Evolutionary conservation across 2,113 vertebrate species (phyloP).

Genomic region (Bufo gargarizans): DNA sequence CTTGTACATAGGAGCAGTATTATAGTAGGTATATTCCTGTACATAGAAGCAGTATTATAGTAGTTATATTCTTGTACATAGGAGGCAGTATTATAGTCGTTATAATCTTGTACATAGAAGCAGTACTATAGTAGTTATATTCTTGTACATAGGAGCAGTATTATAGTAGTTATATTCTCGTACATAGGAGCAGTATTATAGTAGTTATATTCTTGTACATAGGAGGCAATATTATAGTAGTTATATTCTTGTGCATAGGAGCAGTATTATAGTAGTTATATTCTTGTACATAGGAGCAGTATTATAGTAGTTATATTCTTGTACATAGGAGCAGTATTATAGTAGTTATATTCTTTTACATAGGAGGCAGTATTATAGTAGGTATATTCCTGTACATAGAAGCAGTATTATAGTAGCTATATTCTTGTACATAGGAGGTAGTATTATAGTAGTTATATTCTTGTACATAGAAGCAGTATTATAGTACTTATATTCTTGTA

Average conservation of each 20-base stretch:
- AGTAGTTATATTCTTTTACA: too few relatives aligned
- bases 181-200: not conserved
- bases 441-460: not conserved
- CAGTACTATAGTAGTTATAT: not conserved
- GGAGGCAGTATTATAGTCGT: too few relatives aligned
- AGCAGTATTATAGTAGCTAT: constrained; percentile 6
- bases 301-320: too few relatives aligned
- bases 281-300: too few relatives aligned
- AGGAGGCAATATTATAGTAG: too few relatives aligned
- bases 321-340: too few relatives aligned
- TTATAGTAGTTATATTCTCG: not conserved
- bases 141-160: not conserved
- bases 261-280: too few relatives aligned
- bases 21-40: not conserved
- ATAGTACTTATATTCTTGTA: constrained; percentile 2
- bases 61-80: too few relatives aligned
- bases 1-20: not conserved
- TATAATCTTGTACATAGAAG: not conserved
- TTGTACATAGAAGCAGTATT: not conserved
- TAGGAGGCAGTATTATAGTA: not conserved
- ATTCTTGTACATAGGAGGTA: not conserved
- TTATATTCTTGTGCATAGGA: too few relatives aligned
- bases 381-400: not conserved
- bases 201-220: too few relatives aligned
- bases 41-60: too few relatives aligned